Evolutionary conservation across 2,113 vertebrate genomes (phyloP).

Genomic region (Neomonachus schauinslandi): DNA sequence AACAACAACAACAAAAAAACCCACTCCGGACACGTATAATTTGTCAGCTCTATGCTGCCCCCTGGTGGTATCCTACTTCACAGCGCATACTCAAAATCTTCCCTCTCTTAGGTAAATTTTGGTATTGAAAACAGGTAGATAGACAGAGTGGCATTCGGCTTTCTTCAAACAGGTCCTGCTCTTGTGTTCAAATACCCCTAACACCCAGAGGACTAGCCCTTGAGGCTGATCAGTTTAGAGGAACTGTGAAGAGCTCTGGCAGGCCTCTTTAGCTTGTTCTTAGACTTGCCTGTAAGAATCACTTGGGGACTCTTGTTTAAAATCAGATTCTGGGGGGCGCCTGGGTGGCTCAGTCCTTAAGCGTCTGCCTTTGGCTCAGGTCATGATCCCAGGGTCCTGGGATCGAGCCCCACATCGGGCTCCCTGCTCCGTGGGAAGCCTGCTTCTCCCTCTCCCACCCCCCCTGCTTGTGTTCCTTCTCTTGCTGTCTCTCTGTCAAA

Average conservation of each 20-base stretch:
- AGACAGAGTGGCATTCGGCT: neutral
- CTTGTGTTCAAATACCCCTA: neutral
- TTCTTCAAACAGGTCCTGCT: neutral
- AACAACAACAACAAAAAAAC: neutral
- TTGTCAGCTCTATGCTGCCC: constrained; percentile 42
- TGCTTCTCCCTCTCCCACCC: no score
- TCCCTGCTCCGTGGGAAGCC: no score
- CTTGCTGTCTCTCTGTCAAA: no score
- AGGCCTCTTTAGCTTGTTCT: neutral
- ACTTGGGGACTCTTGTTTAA: neutral
- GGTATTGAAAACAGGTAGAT: neutral
- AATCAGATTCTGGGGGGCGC: neutral
- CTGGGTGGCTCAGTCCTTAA: no score
- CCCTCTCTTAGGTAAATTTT: neutral
- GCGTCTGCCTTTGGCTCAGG: no score
- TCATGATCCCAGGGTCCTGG: no score
- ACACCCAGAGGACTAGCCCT: neutral
- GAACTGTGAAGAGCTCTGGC: neutral
- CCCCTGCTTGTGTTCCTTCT: no score
- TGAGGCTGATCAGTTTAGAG: neutral
- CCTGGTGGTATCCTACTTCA: constrained; percentile 25
- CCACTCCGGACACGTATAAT: neutral
- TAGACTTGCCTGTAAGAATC: neutral
- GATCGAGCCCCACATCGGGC: no score
- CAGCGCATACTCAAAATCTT: neutral